Base-by-base conservation (phyloP, 2,113 vertebrate species). In the Tenebrosternarchus preto region DNA sequence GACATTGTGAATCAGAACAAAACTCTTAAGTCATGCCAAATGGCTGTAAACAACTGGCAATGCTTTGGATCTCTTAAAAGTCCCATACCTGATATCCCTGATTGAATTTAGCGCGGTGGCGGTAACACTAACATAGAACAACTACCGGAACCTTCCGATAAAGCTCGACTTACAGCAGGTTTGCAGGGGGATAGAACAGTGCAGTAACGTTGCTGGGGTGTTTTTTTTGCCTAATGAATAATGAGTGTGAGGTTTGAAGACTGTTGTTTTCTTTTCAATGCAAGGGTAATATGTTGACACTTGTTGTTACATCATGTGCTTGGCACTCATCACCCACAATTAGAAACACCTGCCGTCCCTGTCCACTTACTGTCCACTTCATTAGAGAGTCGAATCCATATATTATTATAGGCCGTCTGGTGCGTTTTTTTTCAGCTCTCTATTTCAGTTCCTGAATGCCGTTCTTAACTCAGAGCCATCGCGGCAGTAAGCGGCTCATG, bases 261-360 rank as follows among this genome's bases (percentile, higher is more conserved):
- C 24, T 78, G 11, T 19, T 31, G 8, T 29, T 46, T 27, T 64
- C 60, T 24, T 77, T 5, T 11, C 20, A 77, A 77, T 33, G 31
- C 64, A 60, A 69, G 22, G n/a, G 9, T 59, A 69, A 70, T 78
- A n/a, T 67, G 59, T 70, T 69, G 25, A 25, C 25, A 69, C 69
- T 20, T 57, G 50, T 5, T 16, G 57, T 53, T 33, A 7, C 29
- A 36, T 12, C 7, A 55, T 4, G 39, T 46, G 39, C 1, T 46
- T 46, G 39, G 39, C 39, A 46, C 39, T 46, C 39, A 46, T 11
- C 39, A 46, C 39, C 39, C 39, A 46, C 39, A 9, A 46, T 46
- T 46, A 46, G 39, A 46, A 46, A 46, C 39, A 46, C 39, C 39
- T 46, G 1, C 39, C 39, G 5, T 46, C 1, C 39, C 39, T 36